Conservation (phyloP, 2,797 vertebrate genomes). For the Hypotaenidia okinawae region DNA sequence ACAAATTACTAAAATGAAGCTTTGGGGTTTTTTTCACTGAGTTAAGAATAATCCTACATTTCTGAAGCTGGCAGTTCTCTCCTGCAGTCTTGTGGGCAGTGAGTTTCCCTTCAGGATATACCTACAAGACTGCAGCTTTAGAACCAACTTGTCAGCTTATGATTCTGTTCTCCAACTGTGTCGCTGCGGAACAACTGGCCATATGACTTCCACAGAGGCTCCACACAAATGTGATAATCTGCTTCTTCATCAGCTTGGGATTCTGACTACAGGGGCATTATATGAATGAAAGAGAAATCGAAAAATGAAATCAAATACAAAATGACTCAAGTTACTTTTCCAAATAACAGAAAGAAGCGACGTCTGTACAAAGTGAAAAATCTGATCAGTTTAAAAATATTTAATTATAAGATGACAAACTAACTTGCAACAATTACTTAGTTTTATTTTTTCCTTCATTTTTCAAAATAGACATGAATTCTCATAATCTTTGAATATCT, state of each 20-base stretch:
- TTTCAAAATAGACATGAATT: neutral
- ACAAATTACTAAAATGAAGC: neutral
- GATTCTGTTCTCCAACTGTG: neutral
- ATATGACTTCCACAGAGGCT: neutral
- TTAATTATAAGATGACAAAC: neutral
- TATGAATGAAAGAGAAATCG: neutral
- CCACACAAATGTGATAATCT: neutral
- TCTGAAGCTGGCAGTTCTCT: neutral
- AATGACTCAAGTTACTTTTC: neutral
- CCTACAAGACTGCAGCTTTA: neutral
- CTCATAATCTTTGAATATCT: neutral
- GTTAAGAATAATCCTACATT: neutral
- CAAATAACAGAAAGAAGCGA: neutral
- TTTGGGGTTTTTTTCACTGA: neutral
- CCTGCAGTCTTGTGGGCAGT: neutral
- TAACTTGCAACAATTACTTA: neutral
- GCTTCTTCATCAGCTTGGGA: neutral
- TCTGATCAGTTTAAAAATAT: neutral
- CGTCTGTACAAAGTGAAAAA: neutral
- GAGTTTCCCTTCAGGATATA: neutral
- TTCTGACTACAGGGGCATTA: neutral
- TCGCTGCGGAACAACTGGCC: neutral
- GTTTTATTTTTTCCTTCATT: neutral
- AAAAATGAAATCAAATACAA: neutral
- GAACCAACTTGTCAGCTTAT: neutral